Evolutionary conservation across 2,797 vertebrate genomes (phyloP).

Genomic region (Botia kubotai): DNA sequence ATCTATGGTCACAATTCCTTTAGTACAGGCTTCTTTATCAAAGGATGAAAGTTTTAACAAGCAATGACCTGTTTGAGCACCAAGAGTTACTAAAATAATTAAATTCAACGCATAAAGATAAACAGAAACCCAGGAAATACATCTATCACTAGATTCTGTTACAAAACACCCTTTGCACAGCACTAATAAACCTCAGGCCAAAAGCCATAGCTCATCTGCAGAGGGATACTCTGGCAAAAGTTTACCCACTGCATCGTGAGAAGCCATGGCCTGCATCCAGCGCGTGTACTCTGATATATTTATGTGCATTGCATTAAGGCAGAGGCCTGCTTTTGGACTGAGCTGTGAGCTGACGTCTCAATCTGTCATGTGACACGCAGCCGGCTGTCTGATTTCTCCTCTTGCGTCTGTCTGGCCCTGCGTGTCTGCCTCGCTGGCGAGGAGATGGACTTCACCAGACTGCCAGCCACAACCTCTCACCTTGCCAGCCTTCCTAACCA

Average conservation of each 20-base stretch:
- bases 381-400: constrained; percentile 57
- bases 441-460: constrained; percentile 46
- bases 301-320: constrained; percentile 61
- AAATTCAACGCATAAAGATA: background rate
- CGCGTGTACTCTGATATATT: constrained; percentile 56
- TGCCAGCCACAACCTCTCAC: constrained; percentile 50
- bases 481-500: constrained; percentile 44
- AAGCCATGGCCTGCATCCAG: constrained; percentile 58
- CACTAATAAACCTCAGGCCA: constrained; percentile 50
- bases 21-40: too few species aligned
- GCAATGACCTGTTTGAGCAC: too few species aligned
- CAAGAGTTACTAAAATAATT: background rate
- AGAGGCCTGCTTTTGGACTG: constrained; percentile 49
- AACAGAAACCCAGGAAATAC: background rate
- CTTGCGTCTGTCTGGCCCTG: constrained; percentile 55
- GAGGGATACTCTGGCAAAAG: constrained; percentile 54
- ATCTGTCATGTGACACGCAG: constrained; percentile 58
- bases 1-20: too few species aligned
- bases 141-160: constrained; percentile 47
- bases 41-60: too few species aligned
- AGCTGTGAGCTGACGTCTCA: constrained; percentile 60
- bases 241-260: constrained; percentile 47
- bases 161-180: constrained; percentile 42
- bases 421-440: constrained; percentile 26
- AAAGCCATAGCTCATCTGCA: constrained; percentile 57